Evolutionary conservation across 2,797 vertebrate genomes (phyloP), one percentile per base, ranked within the genome.

Genomic region (Manis crassicaudata): DNA sequence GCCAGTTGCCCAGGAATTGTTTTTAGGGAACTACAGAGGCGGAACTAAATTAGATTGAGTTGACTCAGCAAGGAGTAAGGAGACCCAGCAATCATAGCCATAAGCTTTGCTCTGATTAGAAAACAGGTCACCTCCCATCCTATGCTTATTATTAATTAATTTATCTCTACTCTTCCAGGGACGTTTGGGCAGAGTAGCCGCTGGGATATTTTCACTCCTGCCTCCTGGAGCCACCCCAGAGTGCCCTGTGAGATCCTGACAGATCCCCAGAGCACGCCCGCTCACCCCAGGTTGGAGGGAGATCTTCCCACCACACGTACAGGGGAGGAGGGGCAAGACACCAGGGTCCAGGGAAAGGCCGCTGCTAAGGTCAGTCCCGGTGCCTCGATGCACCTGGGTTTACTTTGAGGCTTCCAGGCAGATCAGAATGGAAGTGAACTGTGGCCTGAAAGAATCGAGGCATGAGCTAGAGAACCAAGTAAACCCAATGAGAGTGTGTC

Each of bases 151-250:
- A 2, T 63, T 65, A 77, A 73, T 46, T 91, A 20, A 62, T 62
- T 65, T n/a, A 46, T 76, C 56, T 97, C 95, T 77, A 12, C 56
- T 77, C 56, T 82, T 76, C 77, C 32, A 97, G 98, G 99, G 76
- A 99, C 98, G 21, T 99, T 99, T 98, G 98, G 98, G n/a, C 99
- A 99, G 96, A 77, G 90, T 11, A 98, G 98, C 35, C 96, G 93
- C 70, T 99, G 99, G 99, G 98, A 98, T 62, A 72, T 99, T 93
- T 98, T 98, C 82, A 98, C 98, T 67, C 91, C 97, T 72, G 98
- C 98, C 29, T 99, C 99, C 70, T 99, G 99, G 99, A 98, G 98
- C 95, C 99, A 99, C 90, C 98, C 99, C 0, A 94, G 97, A 62
- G 98, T 99, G 90, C 99, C 99, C n/a, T 98, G 95, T 58, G 98